Percentiles rank a stretch among this genome's conserved stretches.
Conservation (phyloP, 1,140 invertebrate species). For the Drosophila varians region DNA sequence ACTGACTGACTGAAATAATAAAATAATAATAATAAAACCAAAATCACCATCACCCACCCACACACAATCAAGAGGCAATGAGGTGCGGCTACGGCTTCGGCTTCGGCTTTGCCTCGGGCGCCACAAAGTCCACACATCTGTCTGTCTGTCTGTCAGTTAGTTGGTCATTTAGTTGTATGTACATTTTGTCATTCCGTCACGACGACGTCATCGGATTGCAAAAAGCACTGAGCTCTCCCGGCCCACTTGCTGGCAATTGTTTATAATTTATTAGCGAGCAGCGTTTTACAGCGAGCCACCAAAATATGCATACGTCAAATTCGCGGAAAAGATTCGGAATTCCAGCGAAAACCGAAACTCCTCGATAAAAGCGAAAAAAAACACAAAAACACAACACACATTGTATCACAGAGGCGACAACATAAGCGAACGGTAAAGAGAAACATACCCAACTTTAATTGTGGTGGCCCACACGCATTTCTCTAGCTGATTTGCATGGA, state of each 20-base stretch:
- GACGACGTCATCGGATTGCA: conserved; percentile 47
- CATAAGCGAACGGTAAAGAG: conserved; percentile 18
- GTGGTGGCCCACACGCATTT: conserved; percentile 46
- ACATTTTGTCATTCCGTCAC: conserved; percentile 11
- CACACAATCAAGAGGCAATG: conserved; percentile 21
- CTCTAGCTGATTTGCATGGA: conserved; percentile 20
- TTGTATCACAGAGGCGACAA: no score
- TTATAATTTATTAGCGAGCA: conserved; percentile 54
- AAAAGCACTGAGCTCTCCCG: conserved; percentile 11
- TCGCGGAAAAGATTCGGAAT: conserved; percentile 74
- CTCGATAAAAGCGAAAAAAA: no score
- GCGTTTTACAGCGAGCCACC: conserved; percentile 19
- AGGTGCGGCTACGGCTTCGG: conserved; percentile 58
- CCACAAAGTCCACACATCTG: conserved; percentile 53
- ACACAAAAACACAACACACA: conserved; percentile 29
- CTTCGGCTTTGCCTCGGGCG: no score
- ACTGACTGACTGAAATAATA: conserved; percentile 28
- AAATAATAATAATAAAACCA: conserved; percentile 10
- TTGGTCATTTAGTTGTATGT: not conserved
- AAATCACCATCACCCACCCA: conserved; percentile 16
- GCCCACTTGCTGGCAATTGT: conserved; percentile 56
- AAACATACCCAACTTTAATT: conserved; percentile 52
- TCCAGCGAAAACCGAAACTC: conserved; percentile 50
- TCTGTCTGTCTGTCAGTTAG: conserved; percentile 31
- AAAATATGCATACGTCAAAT: conserved; percentile 45